Evolutionary conservation across 1,140 invertebrate species (phyloP), one percentile per base, ranked within the genome.

Genomic region (Drosophila ohnishii): DNA sequence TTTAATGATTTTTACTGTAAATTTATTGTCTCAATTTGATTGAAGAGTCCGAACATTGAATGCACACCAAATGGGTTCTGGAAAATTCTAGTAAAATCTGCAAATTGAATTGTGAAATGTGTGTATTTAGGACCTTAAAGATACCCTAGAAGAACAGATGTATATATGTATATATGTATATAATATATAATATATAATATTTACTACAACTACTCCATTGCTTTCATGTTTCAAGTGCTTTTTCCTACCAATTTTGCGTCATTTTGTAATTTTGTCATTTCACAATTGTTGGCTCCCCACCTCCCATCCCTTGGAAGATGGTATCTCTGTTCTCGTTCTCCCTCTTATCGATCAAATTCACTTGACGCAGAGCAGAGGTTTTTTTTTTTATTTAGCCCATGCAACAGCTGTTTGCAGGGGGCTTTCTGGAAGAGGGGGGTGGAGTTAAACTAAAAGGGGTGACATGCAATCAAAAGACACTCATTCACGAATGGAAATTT

Each of bases 401-500:
- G 66, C 51, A 71, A 71, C 65, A 71, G 67, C 67, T 71, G 67
- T 59, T 58, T n/a, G 32, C 14, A 10, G n/a, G 19, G 57, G 19
- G 9, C 14, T 25, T 28, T 7, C 34, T 32, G 44, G 5, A 16
- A n/a, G 28, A n/a, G 7, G 2, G 40, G 13, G 28, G 57, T 13
- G 25, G 40, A 0, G 9, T 11, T 50, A 19, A 13, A 28, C 22
- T 16, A 74, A 62, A 59, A 53, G 47, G 50, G 45, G 48, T 22
- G 44, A 69, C 60, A 57, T 47, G 59, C 71, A 70, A 64, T 69
- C 39, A 50, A 78, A 61, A 72, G 42, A 44, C 53, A 74, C 48
- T 67, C 62, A 72, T 75, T 28, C 44, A 42, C 66, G 65, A 84
- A 39, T 85, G 80, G 80, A 84, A 84, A 77, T 84, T 84, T 84